Evolutionary conservation across 2,888 invertebrate genomes (phyloP), one percentile per base, ranked within the genome.

Genomic region (Drosophila histrio): DNA sequence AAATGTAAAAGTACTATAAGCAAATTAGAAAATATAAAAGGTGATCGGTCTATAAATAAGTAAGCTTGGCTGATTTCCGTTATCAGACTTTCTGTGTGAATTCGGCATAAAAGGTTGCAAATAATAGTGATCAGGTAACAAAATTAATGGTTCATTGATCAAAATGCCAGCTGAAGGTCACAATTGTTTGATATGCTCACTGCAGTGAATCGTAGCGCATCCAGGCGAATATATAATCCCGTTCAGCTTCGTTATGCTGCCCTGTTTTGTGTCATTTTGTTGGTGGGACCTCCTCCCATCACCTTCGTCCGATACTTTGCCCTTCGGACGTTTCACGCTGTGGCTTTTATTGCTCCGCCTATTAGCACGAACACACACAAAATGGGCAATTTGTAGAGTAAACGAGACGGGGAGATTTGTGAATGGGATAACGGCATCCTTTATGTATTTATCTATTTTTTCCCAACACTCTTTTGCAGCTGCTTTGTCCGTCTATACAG

Each of bases 311-410:
- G 9, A 15, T 17, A 15, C 53, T 47, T 19, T 22, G 26, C 5
- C 44, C 22, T 34, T 43, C 44, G 46, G 11, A 39, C 36, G 38
- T 47, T 63, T 32, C 46, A 46, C 46, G 54, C 43, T 77, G 72
- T 53, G 75, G 79, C 69, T 65, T 87, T 83, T 82, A 77, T 83
- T 85, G 88, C 82, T 87, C 82, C 82, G 82, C 82, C 82, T 83
- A 83, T 83, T 83, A 85, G 70, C 81, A 81, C 87, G 62, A 66
- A 74, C 59, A 66, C 26, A 21, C 41, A 44, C 49, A 15, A n/a
- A n/a, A n/a, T n/a, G n/a, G n/a, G n/a, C 26, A 17, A 2, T 13
- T 2, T 9, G 19, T 7, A 22, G 56, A 21, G 36, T n/a, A 9
- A 52, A 38, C 56, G 60, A 52, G 54, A 64, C 57, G 67, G 34